Percentiles rank a stretch among this genome's conserved stretches.
phyloP scores from a whole-genome alignment of 2,797 vertebrate genomes.

The Cuculus canorus region DNA sequence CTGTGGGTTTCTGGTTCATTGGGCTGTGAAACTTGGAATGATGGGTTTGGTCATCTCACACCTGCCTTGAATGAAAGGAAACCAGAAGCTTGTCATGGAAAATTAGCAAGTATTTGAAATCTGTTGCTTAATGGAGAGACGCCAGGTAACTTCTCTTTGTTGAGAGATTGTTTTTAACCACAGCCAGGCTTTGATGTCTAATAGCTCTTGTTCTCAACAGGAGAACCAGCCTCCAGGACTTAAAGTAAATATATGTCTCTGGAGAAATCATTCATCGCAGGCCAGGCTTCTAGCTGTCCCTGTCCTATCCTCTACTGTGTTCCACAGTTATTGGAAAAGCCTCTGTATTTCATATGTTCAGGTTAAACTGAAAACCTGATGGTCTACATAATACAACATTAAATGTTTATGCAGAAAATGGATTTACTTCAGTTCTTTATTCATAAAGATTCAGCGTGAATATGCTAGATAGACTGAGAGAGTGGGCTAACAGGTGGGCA shows the following conservation, averaged over 20 bases:
- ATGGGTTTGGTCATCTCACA: not conserved
- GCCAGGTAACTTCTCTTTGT: not conserved
- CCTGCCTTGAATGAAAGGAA: accelerated
- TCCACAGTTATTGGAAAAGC: not conserved
- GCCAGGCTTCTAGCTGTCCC: not conserved
- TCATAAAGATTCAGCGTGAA: not conserved
- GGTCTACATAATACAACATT: not conserved
- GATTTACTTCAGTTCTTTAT: slow-evolving; percentile 18
- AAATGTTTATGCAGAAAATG: not conserved
- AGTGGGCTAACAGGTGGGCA: not conserved
- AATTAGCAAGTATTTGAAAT: not conserved
- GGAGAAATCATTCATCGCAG: not conserved
- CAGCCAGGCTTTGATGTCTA: not conserved
- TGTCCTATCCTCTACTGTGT: not conserved
- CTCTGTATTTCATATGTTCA: not conserved
- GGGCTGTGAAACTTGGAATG: not conserved
- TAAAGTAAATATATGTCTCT: not conserved
- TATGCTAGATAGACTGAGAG: not conserved
- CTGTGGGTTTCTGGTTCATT: accelerated
- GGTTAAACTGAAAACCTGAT: not conserved
- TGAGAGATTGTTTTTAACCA: not conserved
- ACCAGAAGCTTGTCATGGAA: not conserved
- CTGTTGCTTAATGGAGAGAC: not conserved
- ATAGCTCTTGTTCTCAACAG: not conserved
- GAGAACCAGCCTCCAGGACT: not conserved